Conservation (phyloP, 1,140 invertebrate genomes). For the Babylonia areolata region DNA sequence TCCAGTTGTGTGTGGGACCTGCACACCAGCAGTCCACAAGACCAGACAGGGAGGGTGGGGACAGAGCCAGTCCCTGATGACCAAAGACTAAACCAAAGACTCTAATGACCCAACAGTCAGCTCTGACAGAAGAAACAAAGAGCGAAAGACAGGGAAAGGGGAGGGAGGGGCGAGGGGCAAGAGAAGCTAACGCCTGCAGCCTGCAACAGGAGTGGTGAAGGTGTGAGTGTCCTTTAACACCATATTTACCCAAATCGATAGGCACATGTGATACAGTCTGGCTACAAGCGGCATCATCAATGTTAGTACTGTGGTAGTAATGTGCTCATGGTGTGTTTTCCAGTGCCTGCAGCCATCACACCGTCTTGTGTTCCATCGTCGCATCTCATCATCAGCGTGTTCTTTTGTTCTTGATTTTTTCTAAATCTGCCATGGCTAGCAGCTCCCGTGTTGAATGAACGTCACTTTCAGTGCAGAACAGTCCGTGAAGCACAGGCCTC, state of each 20-base stretch:
- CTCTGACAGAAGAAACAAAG: background rate
- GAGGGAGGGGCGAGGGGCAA: background rate
- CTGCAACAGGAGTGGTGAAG: background rate
- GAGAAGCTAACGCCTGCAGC: background rate
- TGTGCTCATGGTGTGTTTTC: background rate
- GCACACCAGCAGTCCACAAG: background rate
- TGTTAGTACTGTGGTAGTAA: background rate
- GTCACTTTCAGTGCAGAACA: background rate
- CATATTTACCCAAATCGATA: background rate
- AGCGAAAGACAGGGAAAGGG: background rate
- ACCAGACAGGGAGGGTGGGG: background rate
- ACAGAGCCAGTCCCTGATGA: background rate
- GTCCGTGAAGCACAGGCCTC: background rate
- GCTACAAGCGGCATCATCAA: no score
- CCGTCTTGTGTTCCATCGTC: background rate
- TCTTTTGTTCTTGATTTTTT: background rate
- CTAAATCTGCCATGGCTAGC: background rate
- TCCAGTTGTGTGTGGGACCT: background rate
- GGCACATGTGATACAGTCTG: background rate
- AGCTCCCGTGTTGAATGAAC: background rate
- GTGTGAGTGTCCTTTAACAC: background rate
- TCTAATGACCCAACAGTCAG: background rate
- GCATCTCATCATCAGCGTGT: background rate
- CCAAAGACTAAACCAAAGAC: background rate
- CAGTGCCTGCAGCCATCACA: background rate